phyloP scores from a whole-genome alignment of 2,113 vertebrate species.

The Hemiprocne comata region DNA sequence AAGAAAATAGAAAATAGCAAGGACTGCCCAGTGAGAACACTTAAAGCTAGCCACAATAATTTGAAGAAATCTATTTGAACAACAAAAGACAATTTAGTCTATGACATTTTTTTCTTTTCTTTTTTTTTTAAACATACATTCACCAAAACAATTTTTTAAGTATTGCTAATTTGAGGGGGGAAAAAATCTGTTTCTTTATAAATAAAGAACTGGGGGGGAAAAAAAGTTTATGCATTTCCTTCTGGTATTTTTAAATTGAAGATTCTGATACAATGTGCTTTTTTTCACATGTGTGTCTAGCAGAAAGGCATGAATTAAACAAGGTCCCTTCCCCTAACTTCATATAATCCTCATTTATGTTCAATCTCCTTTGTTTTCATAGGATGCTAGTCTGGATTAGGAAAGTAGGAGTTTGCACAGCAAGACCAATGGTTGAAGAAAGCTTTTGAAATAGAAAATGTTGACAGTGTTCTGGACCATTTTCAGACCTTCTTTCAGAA shows the following conservation, averaged over 20 bases:
- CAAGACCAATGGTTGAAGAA: not conserved
- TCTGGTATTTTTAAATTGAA: not conserved
- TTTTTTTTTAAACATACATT: not conserved
- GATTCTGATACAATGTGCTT: not conserved
- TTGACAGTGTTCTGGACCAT: not conserved
- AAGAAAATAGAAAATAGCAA: not conserved
- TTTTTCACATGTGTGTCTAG: rapidly evolving
- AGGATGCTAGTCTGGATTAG: not conserved
- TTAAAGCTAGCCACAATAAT: not conserved
- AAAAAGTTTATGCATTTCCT: not conserved
- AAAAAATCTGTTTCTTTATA: not conserved
- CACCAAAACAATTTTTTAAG: not conserved
- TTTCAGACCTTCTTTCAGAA: slow-evolving; percentile 24
- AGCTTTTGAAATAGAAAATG: not conserved
- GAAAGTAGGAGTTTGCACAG: not conserved
- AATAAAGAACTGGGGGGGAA: not conserved
- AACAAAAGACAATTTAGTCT: not conserved
- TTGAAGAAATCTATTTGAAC: not conserved
- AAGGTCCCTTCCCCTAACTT: not conserved
- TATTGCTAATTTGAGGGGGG: not conserved
- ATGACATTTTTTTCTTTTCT: not conserved
- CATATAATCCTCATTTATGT: not conserved
- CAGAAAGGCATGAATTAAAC: not conserved
- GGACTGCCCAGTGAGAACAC: not conserved
- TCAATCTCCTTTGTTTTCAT: not conserved